A percentile compares a stretch with the other conserved stretches of the same genome.
These are phyloP conservation scores for Vulpes lagopus DNA, from an alignment of 2,113 vertebrate genomes.

Conservation along the genomic window DNA sequence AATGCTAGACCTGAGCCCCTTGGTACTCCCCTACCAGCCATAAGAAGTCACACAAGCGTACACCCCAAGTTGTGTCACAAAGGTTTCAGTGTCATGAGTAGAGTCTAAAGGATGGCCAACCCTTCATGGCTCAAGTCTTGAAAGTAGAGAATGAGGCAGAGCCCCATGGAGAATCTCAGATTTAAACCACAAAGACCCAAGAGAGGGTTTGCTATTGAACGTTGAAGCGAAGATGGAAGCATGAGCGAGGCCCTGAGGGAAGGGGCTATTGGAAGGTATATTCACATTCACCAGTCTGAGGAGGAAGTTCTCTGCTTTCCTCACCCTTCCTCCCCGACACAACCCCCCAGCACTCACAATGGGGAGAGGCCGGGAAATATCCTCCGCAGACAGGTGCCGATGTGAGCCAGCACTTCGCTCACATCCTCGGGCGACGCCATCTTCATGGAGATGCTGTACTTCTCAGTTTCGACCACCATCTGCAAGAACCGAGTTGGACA, in stretches of 20 bases:
- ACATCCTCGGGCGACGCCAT: constrained; percentile 94
- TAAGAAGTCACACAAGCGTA: neutral
- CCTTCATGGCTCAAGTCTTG: neutral
- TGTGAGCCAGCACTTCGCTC: constrained; percentile 94
- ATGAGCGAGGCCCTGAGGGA: too few relatives aligned
- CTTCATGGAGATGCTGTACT: constrained; percentile 93
- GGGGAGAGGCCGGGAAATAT: constrained; percentile 96
- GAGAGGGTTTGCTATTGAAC: too few relatives aligned
- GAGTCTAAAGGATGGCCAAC: neutral
- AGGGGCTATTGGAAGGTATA: neutral
- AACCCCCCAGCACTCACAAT: constrained; percentile 88
- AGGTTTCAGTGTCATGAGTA: neutral
- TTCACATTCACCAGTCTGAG: neutral
- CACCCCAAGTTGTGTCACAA: neutral
- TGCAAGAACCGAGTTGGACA: constrained; percentile 81
- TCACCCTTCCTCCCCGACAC: neutral
- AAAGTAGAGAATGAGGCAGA: neutral
- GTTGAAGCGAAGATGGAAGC: neutral
- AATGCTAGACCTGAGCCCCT: neutral
- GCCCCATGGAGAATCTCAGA: neutral
- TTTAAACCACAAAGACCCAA: neutral
- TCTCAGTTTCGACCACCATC: constrained; percentile 95
- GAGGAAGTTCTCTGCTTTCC: neutral
- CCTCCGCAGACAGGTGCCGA: constrained; percentile 94
- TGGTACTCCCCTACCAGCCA: neutral